Conservation (phyloP, 2,888 invertebrate genomes). For the Diaperis boleti region DNA sequence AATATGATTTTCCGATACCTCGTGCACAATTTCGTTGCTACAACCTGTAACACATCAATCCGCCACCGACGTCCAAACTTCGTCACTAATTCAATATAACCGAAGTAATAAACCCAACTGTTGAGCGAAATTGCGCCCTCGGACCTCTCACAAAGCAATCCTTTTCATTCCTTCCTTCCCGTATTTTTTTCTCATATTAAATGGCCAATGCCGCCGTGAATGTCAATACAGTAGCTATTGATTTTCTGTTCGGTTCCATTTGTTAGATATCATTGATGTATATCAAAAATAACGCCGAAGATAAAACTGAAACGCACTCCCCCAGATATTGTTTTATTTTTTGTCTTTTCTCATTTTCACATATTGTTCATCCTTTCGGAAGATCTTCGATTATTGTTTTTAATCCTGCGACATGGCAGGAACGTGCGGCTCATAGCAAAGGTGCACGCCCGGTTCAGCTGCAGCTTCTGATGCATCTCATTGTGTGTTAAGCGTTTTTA, state of each 20-base stretch:
- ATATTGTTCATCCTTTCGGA: constrained; percentile 19
- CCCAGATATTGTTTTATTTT: constrained; percentile 23
- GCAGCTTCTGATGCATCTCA: constrained; percentile 1
- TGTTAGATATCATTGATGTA: constrained; percentile 31
- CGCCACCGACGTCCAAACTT: constrained; percentile 8
- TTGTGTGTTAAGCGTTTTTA: no score
- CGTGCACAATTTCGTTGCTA: no score
- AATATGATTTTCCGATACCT: no score
- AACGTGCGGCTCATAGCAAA: constrained; percentile 29
- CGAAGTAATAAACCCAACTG: constrained; percentile 16
- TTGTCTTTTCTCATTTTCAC: constrained; percentile 30
- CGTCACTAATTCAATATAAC: constrained; percentile 27
- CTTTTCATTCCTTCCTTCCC: neutral
- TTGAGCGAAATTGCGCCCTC: constrained; percentile 4
- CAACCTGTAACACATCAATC: constrained; percentile 12
- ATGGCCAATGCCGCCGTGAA: constrained; percentile 16
- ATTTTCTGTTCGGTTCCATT: constrained; percentile 28
- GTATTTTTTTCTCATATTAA: constrained; percentile 8
- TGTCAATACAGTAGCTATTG: constrained; percentile 22
- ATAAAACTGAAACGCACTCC: constrained; percentile 19
- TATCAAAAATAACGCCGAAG: constrained; percentile 29
- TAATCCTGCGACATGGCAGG: constrained; percentile 25
- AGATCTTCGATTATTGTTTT: constrained; percentile 32
- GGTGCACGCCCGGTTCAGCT: neutral
- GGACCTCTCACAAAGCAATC: neutral